A percentile compares a stretch with the other conserved stretches of the same genome.
Conservation (phyloP, 2,888 invertebrate species). For the Melitaea athalia region DNA sequence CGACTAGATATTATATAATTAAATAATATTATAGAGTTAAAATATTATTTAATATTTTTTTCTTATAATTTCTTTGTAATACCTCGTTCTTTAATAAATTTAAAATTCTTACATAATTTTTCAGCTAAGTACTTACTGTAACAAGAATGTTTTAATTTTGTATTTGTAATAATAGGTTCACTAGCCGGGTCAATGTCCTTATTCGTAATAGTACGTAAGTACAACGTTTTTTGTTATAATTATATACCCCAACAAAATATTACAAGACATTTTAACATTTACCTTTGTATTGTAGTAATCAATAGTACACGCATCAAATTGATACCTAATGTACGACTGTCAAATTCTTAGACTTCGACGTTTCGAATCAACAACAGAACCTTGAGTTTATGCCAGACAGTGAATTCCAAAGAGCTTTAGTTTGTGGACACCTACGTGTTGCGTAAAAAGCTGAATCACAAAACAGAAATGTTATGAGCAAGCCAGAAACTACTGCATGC, state of each 20-base stretch:
- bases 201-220: not conserved
- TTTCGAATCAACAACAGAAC: slow-evolving; percentile 41
- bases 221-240: no score
- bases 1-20: no score
- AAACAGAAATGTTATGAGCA: slow-evolving; percentile 77
- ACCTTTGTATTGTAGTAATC: slow-evolving; percentile 6
- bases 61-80: no score
- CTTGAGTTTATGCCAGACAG: slow-evolving; percentile 58
- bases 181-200: no score
- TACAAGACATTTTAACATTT: no score
- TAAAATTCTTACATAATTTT: no score
- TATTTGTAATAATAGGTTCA: no score
- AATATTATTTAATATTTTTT: no score
- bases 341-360: slow-evolving; percentile 40
- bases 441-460: slow-evolving; percentile 76
- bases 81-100: no score
- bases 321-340: slow-evolving; percentile 33
- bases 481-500: slow-evolving; percentile 68
- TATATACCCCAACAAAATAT: not conserved
- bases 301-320: slow-evolving; percentile 19
- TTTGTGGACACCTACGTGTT: slow-evolving; percentile 67
- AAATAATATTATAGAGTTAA: no score
- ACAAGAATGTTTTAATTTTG: no score
- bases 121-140: no score
- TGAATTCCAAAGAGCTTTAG: slow-evolving; percentile 56